Evolutionary conservation across 2,113 vertebrate species (phyloP).

Genomic region (Blennius ocellaris): DNA sequence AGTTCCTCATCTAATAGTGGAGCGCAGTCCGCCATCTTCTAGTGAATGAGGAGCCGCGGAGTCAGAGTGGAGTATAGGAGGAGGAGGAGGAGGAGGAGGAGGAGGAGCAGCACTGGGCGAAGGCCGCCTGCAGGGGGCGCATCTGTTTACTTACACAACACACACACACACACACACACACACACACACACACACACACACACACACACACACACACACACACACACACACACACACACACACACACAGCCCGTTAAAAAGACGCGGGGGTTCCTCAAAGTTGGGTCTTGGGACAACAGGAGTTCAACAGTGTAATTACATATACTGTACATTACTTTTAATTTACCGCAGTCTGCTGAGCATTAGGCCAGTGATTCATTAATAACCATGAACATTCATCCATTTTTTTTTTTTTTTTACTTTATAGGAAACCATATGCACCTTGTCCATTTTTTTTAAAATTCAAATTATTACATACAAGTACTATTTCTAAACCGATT

Average conservation of each 20-base stretch:
- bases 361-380: too few relatives aligned
- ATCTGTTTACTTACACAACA: slow-evolving; percentile 50
- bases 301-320: neutral
- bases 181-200: slow-evolving; percentile 16
- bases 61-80: slow-evolving; percentile 77
- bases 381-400: too few relatives aligned
- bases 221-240: slow-evolving; percentile 35
- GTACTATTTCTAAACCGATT: too few relatives aligned
- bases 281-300: slow-evolving; percentile 18
- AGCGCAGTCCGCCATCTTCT: slow-evolving; percentile 99
- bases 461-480: too few relatives aligned
- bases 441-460: too few relatives aligned
- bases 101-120: slow-evolving; percentile 52
- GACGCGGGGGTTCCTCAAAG: slow-evolving; percentile 13
- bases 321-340: neutral
- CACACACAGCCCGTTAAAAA: slow-evolving; percentile 4
- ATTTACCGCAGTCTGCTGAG: neutral
- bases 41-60: slow-evolving; percentile 85
- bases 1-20: slow-evolving; percentile 96
- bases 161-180: slow-evolving; percentile 29
- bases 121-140: slow-evolving; percentile 75
- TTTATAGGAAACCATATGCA: too few relatives aligned
- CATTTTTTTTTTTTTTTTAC: too few relatives aligned
- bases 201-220: slow-evolving; percentile 45
- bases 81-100: slow-evolving; percentile 67